Base-by-base conservation (phyloP, 2,888 invertebrate species). In the Philereme vetulata region DNA sequence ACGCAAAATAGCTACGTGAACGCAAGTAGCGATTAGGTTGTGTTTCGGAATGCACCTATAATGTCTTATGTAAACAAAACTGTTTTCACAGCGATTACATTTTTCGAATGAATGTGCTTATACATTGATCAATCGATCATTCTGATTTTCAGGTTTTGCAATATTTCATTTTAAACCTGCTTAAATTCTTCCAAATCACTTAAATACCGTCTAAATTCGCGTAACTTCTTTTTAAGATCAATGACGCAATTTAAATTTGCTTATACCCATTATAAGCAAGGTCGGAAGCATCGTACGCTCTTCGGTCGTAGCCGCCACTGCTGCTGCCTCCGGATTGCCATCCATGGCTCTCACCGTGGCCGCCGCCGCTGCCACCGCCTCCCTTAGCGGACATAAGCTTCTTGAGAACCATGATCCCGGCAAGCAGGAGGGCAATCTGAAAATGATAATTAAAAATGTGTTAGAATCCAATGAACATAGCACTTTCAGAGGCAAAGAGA, bases 361-460 rank as follows among this genome's bases (percentile, higher is more conserved):
- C 89, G 45, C 93, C 93, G 45, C 92, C 87, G 6, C 93, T 92
- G 33, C 85, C 84, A 4, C 93, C 91, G 10, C 93, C 90, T 45
- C 94, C 93, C 81, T 96, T 96, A 73, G 95, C 93, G 0, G 94
- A 93, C 77, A 97, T 92, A 40, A 97, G 88, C 83, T 97, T 97
- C 93, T 97, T 97, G 50, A 97, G 83, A 0, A 96, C 95, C 75
- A 97, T 96, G 78, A 97, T 96, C 65, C 96, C 95, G 4, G 97
- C 94, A 43, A 97, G 88, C 6, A 97, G 93, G 1, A 97, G 89
- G 0, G 97, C 97, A 72, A 97, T 96, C 93, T 96, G 95, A 62
- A 95, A 57, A 33, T 11, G 38, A 50, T 38, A 11, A 8, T 10
- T 34, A 4, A 43, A n/a, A 11, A 10, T 5, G 45, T 8, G 32